Evolutionary conservation across 2,113 vertebrate genomes (phyloP).

Genomic region (Casuarius casuarius): DNA sequence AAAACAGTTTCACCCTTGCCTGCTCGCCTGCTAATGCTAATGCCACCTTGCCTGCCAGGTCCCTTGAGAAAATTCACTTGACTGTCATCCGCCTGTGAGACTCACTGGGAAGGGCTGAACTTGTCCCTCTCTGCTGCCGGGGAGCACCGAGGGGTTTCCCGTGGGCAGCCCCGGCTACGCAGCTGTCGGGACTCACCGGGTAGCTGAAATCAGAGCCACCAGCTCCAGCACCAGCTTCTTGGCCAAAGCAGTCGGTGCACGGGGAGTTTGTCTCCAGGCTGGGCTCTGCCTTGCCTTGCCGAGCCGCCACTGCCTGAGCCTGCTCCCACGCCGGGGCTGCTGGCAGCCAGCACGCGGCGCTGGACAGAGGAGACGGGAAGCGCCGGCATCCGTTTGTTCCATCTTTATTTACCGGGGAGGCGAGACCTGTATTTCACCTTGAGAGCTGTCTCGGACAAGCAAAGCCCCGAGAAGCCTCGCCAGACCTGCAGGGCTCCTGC

Average conservation of each 20-base stretch:
- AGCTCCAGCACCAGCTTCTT: background rate
- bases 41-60: background rate
- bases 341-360: background rate
- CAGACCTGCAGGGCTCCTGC: background rate
- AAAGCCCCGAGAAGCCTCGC: background rate
- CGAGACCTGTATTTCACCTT: background rate
- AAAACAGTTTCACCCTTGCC: background rate
- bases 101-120: background rate
- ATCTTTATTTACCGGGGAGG: constrained; percentile 38
- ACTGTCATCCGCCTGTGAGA: background rate
- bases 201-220: background rate
- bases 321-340: background rate
- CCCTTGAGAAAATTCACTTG: background rate
- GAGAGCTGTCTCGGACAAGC: background rate
- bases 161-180: background rate
- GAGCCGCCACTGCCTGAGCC: background rate
- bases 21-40: background rate
- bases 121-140: background rate
- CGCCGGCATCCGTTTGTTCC: background rate
- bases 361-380: background rate
- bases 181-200: no score
- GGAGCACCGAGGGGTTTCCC: background rate
- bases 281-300: background rate
- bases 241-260: background rate
- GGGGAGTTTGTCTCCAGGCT: background rate